Conservation (phyloP, 2,113 vertebrate genomes). For the Malurus cyaneus region DNA sequence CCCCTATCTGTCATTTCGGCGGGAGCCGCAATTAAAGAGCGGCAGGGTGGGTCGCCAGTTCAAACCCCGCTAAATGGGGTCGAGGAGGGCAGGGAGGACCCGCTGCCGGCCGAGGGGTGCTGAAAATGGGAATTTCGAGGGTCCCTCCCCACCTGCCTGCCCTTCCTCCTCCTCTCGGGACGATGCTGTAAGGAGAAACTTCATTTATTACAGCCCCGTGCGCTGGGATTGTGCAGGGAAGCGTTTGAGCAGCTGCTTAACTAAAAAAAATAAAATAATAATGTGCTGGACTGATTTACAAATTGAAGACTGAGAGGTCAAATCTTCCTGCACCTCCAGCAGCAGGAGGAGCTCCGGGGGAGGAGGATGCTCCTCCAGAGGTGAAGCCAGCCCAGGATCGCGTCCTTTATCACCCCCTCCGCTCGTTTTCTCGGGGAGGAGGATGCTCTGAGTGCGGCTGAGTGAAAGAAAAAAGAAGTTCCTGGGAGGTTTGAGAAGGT, state of each 20-base stretch:
- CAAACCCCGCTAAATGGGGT: background rate
- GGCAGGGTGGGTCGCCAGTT: background rate
- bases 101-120: rapidly evolving
- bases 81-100: background rate
- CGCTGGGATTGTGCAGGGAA: background rate
- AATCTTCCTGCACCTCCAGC: background rate
- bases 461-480: background rate
- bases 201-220: rapidly evolving
- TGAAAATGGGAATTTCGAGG: background rate
- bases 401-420: rapidly evolving
- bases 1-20: constrained; percentile 58
- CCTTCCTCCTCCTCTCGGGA: background rate
- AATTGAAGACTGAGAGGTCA: background rate
- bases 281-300: background rate
- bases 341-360: background rate
- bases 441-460: background rate
- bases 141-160: background rate
- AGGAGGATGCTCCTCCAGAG: background rate
- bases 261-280: background rate
- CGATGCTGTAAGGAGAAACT: background rate
- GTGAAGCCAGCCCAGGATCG: background rate
- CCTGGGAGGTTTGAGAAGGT: background rate
- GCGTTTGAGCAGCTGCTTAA: background rate
- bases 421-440: rapidly evolving
- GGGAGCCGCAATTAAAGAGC: constrained; percentile 26